Percentiles rank a stretch among this genome's conserved stretches.
These are phyloP conservation scores for Alosa alosa DNA, from an alignment of 2,113 vertebrate species.

Conservation along the genomic window DNA sequence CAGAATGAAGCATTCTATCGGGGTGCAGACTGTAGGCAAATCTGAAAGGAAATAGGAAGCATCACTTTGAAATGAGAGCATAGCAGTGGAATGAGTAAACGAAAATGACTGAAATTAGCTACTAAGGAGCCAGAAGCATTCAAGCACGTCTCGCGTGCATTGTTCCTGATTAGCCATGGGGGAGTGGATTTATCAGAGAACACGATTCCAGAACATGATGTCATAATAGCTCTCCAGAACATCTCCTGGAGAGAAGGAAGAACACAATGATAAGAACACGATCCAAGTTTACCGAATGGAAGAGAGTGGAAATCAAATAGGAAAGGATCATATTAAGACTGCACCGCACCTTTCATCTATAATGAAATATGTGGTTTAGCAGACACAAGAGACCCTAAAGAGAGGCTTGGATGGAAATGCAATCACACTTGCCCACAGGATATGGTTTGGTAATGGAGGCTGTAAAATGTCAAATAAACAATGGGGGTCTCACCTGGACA, in stretches of 20 bases:
- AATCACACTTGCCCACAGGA: constrained; percentile 13
- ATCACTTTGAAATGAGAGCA: not conserved
- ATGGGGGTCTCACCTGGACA: constrained; percentile 22
- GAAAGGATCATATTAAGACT: not conserved
- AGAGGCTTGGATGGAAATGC: constrained; percentile 16
- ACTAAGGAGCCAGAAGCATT: not conserved
- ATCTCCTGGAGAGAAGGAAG: not conserved
- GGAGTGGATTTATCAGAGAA: not conserved
- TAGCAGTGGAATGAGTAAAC: not conserved
- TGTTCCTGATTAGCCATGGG: not conserved
- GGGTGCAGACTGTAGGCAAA: not conserved
- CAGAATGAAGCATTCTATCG: not conserved
- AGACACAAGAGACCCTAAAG: not conserved
- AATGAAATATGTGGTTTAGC: not conserved
- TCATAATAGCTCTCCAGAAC: not conserved
- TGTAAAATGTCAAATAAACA: constrained; percentile 28
- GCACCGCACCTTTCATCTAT: not conserved
- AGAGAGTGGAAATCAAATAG: not conserved
- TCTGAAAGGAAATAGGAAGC: not conserved
- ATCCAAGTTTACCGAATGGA: not conserved
- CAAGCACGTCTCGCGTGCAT: not conserved
- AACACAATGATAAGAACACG: not conserved
- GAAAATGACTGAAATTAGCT: not conserved
- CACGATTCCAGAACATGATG: not conserved
- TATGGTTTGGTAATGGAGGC: constrained; percentile 25